These are phyloP conservation scores for Ectropis crepuscularia DNA, from an alignment of 2,888 invertebrate genomes.

Conservation along the genomic window DNA sequence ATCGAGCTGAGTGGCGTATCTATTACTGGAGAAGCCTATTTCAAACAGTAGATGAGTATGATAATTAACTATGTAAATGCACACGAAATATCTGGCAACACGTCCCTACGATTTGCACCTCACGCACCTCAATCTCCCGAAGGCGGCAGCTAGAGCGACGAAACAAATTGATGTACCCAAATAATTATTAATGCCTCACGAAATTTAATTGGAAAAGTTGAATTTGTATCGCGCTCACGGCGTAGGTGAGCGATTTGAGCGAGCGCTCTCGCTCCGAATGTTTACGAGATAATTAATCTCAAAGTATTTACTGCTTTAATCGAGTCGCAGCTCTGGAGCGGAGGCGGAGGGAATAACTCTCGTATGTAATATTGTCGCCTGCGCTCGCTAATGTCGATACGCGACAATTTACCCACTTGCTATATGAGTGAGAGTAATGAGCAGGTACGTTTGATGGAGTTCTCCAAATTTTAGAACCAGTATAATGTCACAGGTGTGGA, in stretches of 20 bases:
- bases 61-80: neutral
- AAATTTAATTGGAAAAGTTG: conserved; percentile 86
- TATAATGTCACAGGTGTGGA: no score
- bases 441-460: conserved; percentile 37
- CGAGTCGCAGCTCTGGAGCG: conserved; percentile 65
- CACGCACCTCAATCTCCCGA: conserved; percentile 51
- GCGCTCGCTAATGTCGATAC: conserved; percentile 42
- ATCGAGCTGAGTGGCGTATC: no score
- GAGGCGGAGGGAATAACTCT: conserved; percentile 79
- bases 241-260: conserved; percentile 83
- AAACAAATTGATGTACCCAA: conserved; percentile 86
- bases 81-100: conserved; percentile 47
- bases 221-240: conserved; percentile 84
- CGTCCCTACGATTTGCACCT: conserved; percentile 40
- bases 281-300: conserved; percentile 85
- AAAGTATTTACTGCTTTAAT: conserved; percentile 85
- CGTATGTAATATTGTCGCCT: conserved; percentile 79
- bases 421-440: conserved; percentile 42
- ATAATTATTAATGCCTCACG: conserved; percentile 86
- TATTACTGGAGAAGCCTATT: no score
- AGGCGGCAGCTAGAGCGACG: conserved; percentile 74
- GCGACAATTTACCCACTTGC: conserved; percentile 42
- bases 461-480: no score
- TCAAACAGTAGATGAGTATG: neutral
- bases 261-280: conserved; percentile 74